Percentiles rank a stretch among this genome's conserved stretches.
These are phyloP conservation scores for Haplochromis vanheusdeni DNA, from an alignment of 2,113 vertebrate species.

Conservation along the genomic window DNA sequence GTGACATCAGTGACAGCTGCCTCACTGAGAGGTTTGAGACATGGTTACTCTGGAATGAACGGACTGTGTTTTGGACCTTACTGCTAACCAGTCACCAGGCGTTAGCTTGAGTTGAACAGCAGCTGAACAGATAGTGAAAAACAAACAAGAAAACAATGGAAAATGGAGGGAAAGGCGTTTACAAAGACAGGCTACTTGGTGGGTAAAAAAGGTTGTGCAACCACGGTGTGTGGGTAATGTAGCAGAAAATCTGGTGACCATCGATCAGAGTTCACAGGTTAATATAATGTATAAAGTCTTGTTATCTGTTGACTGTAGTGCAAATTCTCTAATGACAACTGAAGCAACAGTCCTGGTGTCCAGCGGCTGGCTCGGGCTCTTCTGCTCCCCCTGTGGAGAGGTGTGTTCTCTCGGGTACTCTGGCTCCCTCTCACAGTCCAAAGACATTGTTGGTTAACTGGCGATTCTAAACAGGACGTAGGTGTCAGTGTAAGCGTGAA, in stretches of 20 bases:
- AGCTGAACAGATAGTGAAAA: neutral
- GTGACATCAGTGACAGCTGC: neutral
- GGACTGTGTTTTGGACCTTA: neutral
- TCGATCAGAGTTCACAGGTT: neutral
- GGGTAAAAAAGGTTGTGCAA: neutral
- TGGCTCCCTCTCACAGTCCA: neutral
- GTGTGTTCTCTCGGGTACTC: neutral
- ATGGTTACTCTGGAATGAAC: neutral
- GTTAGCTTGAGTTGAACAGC: neutral
- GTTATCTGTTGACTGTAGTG: neutral
- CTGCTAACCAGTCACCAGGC: neutral
- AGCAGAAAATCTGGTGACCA: neutral
- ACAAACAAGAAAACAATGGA: too few relatives aligned
- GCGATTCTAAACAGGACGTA: neutral
- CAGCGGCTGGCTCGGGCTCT: rapidly evolving
- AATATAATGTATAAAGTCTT: neutral
- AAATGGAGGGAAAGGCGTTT: neutral
- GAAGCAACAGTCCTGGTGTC: neutral
- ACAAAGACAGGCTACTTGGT: neutral
- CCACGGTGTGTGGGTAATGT: neutral
- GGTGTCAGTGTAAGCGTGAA: neutral
- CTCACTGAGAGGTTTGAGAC: rapidly evolving
- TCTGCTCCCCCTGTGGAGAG: neutral
- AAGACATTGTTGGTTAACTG: neutral
- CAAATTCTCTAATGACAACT: neutral